Conservation (phyloP, 2,888 invertebrate species). For the Archips crataeganus region DNA sequence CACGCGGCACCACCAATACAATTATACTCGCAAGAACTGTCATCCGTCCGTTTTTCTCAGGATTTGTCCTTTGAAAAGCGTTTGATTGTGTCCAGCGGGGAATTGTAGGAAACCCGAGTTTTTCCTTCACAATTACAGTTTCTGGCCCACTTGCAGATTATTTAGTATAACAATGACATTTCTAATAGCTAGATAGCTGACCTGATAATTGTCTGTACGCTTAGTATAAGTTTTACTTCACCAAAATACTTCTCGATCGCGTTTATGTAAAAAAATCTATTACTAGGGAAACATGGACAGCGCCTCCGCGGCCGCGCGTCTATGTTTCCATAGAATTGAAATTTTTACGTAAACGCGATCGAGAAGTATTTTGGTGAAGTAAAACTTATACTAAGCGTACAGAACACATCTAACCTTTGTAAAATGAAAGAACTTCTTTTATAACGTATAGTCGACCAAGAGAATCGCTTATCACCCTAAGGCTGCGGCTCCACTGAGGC, state of each 20-base stretch:
- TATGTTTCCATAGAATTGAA: too few species aligned
- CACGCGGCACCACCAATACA: constrained; percentile 31
- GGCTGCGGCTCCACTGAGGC: too few species aligned
- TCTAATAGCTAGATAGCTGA: neutral
- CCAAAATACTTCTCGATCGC: too few species aligned
- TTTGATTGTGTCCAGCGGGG: constrained; percentile 38
- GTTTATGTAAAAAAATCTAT: too few species aligned
- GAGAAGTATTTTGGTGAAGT: too few species aligned
- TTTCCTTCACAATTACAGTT: constrained; percentile 33
- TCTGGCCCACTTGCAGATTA: constrained; percentile 23
- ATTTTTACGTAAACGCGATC: too few species aligned
- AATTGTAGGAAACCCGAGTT: constrained; percentile 27
- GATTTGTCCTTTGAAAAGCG: constrained; percentile 38
- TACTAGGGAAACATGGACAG: too few species aligned
- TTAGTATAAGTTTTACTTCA: too few species aligned
- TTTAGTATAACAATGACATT: constrained; percentile 19
- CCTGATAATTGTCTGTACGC: neutral
- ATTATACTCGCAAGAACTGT: constrained; percentile 35
- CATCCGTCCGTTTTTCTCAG: constrained; percentile 38
- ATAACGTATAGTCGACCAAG: neutral
- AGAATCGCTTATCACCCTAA: too few species aligned
- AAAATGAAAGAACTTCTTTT: neutral
- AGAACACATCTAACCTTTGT: neutral
- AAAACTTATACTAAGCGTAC: too few species aligned
- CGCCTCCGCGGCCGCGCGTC: too few species aligned